Base-by-base conservation (phyloP, 2,888 invertebrate genomes). In the Acrobeloides nanus region DNA sequence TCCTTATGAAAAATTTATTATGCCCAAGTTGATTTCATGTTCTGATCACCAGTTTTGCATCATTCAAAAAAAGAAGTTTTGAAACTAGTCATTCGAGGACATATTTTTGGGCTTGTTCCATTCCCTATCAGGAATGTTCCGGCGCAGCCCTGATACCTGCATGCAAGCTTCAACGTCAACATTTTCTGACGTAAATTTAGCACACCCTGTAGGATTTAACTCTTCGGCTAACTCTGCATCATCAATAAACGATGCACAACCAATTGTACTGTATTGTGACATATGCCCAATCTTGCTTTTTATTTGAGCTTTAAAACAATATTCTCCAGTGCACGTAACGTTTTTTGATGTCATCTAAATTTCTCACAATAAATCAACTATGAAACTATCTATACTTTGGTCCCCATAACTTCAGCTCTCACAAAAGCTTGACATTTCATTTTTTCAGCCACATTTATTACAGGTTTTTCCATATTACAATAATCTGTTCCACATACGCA, bases 171-270 rank as follows among this genome's bases (percentile, higher is more conserved):
- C 48, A 31, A 70, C 66, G 37, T 52, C 37, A 32, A 72, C 38
- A 15, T 58, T 53, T 38, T 68, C 68, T 31, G 62, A 62, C 5
- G 47, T 38, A 50, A 70, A 71, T 20, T 51, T 51, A 10, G 66
- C 71, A 49, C 68, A 71, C 27, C 71, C 68, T n/a, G 54, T 59
- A 4, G 66, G 64, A 24, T 68, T 53, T 20, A 71, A 40, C 42
- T 68, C 68, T 26, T 68, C 68, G 3, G 68, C 64, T 27, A 71
- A 44, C n/a, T 57, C 47, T 8, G 66, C 61, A 15, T 35, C 48
- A 8, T 49, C 58, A 4, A 58, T 57, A 51, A 66, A 70, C 2
- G 62, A 59, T 35, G 61, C 65, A 40, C 70, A 70, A 32, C 70
- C 70, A 17, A 51, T 55, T 35, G 66, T 61, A 10, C 38, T 43